Evolutionary conservation across 2,797 vertebrate genomes (phyloP), one percentile per base, ranked within the genome.

Genomic region (Myripristis murdjan): DNA sequence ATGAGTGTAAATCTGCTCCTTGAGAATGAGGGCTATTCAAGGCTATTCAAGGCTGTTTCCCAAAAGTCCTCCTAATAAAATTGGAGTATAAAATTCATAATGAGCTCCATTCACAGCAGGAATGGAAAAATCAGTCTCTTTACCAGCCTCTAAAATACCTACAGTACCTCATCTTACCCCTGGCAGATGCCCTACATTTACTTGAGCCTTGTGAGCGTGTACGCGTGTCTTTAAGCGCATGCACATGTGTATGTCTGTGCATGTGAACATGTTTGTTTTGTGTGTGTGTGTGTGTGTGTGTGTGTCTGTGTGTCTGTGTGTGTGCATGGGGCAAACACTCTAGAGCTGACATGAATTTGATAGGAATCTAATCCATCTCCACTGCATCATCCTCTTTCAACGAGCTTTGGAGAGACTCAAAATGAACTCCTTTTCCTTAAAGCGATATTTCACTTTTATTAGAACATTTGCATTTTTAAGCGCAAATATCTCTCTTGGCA

Each of bases 21-120:
- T 66, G 48, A 75, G 70, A 81, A 55, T 31, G 39, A 66, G 62
- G 70, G 52, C 41, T 61, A 52, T 74, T 83, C 15, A 37, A 75
- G 70, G 52, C 41, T 61, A 52, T 74, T 83, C 15, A 37, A 75
- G 28, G 63, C 63, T 58, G 56, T 72, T 83, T 86, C 68, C 83
- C 76, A 69, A 81, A 86, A 79, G 61, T 63, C 61, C 37, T 58
- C 15, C 74, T 56, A 64, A 81, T 83, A 86, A 90, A 91, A 77
- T 18, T 41, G 28, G 23, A 73, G 71, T 70, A 54, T 88, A 83
- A 87, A 83, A 84, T 72, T 76, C 53, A 79, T 88, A 87, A 90
- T 76, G 74, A 89, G 81, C 75, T 78, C 64, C 44, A 70, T 77
- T 37, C 82, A 79, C 86, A 90, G 88, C 85, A 77, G 83, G 81